phyloP scores from a whole-genome alignment of 2,888 invertebrate species.

The Bursaphelenchus okinawaensis region DNA sequence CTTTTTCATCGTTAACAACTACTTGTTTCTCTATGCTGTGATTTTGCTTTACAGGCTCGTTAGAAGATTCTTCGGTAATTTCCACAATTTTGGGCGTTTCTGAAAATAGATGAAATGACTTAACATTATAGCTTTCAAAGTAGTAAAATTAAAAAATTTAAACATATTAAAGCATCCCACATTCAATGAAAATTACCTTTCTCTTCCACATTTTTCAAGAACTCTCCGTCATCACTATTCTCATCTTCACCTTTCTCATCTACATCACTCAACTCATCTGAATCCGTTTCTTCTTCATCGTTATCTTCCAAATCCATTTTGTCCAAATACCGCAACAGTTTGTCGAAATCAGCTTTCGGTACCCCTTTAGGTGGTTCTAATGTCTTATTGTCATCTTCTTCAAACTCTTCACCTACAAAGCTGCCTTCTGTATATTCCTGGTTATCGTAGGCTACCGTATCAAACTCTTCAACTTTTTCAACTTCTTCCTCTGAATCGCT shows the following conservation, averaged over 20 bases:
- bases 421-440: not conserved
- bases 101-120: too few relatives aligned
- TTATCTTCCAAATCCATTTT: conserved; percentile 1
- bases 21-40: too few relatives aligned
- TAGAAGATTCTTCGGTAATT: too few relatives aligned
- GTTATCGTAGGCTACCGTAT: too few relatives aligned
- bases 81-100: too few relatives aligned
- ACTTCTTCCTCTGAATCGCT: not conserved
- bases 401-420: not conserved
- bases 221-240: not conserved
- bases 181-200: not conserved
- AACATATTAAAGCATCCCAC: too few relatives aligned
- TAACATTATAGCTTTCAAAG: too few relatives aligned
- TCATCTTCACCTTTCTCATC: conserved; percentile 12
- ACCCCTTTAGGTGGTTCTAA: not conserved
- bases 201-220: not conserved
- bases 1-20: not conserved
- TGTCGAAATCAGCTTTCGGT: not conserved
- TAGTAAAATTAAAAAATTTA: too few relatives aligned
- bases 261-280: not conserved
- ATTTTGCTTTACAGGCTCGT: too few relatives aligned
- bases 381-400: not conserved
- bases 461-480: not conserved
- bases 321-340: not conserved
- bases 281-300: conserved; percentile 8